Percentiles rank a stretch among this genome's conserved stretches.
phyloP scores from a whole-genome alignment of 2,888 invertebrate species.

The Serripes groenlandicus region DNA sequence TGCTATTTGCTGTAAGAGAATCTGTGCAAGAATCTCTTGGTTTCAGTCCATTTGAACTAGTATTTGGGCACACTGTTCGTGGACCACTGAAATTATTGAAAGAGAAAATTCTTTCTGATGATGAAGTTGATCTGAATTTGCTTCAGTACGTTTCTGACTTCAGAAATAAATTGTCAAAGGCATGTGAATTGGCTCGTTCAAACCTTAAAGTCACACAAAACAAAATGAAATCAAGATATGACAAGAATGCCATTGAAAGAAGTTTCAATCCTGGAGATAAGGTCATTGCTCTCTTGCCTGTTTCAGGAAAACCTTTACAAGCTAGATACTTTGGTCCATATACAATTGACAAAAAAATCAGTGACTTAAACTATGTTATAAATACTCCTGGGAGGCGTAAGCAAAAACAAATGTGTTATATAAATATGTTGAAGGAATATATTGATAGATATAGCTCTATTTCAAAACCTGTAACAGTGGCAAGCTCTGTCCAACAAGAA shows the following conservation, averaged over 20 bases:
- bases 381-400: slow-evolving; percentile 62
- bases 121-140: slow-evolving; percentile 25
- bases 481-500: too few species aligned
- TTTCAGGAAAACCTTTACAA: slow-evolving; percentile 51
- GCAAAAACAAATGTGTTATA: not conserved
- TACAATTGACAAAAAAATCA: slow-evolving; percentile 46
- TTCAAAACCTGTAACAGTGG: too few species aligned
- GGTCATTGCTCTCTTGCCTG: slow-evolving; percentile 61
- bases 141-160: slow-evolving; percentile 52
- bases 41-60: slow-evolving; percentile 52
- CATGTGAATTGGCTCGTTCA: slow-evolving; percentile 38
- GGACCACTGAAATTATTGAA: slow-evolving; percentile 37
- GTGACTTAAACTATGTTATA: slow-evolving; percentile 53
- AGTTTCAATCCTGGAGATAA: slow-evolving; percentile 65
- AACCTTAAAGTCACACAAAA: slow-evolving; percentile 47
- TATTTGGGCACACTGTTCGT: slow-evolving; percentile 40
- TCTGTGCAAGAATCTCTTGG: slow-evolving; percentile 50
- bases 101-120: slow-evolving; percentile 44
- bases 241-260: slow-evolving; percentile 36
- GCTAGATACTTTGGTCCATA: slow-evolving; percentile 66
- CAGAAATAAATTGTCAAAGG: slow-evolving; percentile 25
- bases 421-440: slow-evolving; percentile 56
- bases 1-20: slow-evolving; percentile 54
- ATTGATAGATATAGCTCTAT: too few species aligned
- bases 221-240: too few species aligned